These are phyloP conservation scores for Phasia obesa DNA, from an alignment of 2,888 invertebrate genomes.

Conservation along the genomic window DNA sequence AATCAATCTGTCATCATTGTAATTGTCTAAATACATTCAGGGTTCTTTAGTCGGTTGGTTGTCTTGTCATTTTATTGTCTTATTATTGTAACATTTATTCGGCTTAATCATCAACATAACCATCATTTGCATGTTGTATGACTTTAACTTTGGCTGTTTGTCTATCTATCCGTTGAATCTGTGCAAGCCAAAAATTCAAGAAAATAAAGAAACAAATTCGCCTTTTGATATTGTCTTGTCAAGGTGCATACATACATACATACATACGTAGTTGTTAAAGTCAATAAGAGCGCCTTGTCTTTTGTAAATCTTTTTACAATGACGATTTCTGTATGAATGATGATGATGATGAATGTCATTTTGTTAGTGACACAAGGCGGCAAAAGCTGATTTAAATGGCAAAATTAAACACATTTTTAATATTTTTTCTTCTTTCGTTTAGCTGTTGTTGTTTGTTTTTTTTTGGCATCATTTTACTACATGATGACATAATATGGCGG, in stretches of 20 bases:
- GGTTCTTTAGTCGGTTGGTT: conserved; percentile 17
- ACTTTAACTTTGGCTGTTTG: background rate
- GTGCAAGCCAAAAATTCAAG: too few species aligned
- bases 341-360: conserved; percentile 65
- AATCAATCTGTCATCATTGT: conserved; percentile 69
- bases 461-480: conserved; percentile 39
- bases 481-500: conserved; percentile 69
- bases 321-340: conserved; percentile 66
- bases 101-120: conserved; percentile 57
- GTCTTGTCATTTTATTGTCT: conserved; percentile 43
- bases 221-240: conserved; percentile 24
- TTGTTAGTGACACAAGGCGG: conserved; percentile 63
- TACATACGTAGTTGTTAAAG: conserved; percentile 1
- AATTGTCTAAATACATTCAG: conserved; percentile 64
- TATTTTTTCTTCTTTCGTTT: conserved; percentile 31
- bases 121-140: conserved; percentile 1
- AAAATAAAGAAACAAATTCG: background rate
- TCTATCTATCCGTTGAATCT: background rate
- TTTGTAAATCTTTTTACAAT: conserved; percentile 70
- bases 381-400: conserved; percentile 61
- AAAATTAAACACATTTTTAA: conserved; percentile 35
- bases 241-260: too few species aligned
- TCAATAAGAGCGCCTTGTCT: conserved; percentile 53
- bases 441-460: conserved; percentile 17
- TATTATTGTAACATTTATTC: conserved; percentile 37